These are phyloP conservation scores for Drosophila paracracens DNA, from an alignment of 2,888 invertebrate genomes.

Conservation along the genomic window DNA sequence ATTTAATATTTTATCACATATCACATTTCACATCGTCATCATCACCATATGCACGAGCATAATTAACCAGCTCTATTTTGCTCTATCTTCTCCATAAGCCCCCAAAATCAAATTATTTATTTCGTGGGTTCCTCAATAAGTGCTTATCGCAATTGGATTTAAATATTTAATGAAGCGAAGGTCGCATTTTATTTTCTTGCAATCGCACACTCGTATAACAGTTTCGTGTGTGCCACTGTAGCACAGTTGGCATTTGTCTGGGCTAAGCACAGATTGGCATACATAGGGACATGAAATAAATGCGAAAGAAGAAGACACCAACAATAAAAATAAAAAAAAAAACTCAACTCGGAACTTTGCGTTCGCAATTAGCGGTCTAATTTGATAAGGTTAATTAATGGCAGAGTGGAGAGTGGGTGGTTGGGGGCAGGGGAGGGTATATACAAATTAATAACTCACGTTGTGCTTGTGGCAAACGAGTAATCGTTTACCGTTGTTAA, in stretches of 20 bases:
- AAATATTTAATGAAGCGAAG: constrained; percentile 68
- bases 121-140: constrained; percentile 28
- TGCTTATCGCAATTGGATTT: constrained; percentile 66
- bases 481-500: constrained; percentile 8
- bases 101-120: constrained; percentile 22
- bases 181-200: constrained; percentile 15
- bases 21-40: constrained; percentile 6
- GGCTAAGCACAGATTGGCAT: constrained; percentile 56
- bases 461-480: constrained; percentile 24
- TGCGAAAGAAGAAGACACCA: constrained; percentile 20
- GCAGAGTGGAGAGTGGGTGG: background rate
- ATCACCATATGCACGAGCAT: constrained; percentile 4
- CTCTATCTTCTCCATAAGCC: constrained; percentile 16
- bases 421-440: background rate
- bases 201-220: constrained; percentile 36
- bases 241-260: constrained; percentile 21
- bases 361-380: constrained; percentile 48
- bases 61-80: constrained; percentile 38
- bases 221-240: constrained; percentile 10
- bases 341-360: constrained; percentile 61
- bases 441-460: constrained; percentile 63
- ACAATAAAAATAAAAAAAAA: constrained; percentile 22
- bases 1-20: constrained; percentile 26
- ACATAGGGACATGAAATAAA: constrained; percentile 20
- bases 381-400: constrained; percentile 63